These are phyloP conservation scores for Cotesia congregata DNA, from an alignment of 2,888 invertebrate species.

Conservation along the genomic window DNA sequence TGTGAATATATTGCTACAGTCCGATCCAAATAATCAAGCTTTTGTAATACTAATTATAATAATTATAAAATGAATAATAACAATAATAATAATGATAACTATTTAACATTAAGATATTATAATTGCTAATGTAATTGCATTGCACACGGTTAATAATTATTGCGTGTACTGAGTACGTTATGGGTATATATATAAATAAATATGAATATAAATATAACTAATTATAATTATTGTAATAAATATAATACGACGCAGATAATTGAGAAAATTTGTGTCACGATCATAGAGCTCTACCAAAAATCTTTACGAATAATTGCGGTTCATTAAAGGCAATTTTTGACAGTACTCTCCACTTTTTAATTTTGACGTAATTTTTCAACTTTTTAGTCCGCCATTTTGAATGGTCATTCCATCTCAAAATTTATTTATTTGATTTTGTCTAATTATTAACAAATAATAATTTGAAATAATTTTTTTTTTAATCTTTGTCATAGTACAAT, in stretches of 20 bases:
- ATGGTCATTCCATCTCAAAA: too few species aligned
- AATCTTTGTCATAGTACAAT: too few species aligned
- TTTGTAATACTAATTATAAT: slow-evolving; percentile 68
- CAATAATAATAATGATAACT: slow-evolving; percentile 60
- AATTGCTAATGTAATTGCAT: slow-evolving; percentile 58
- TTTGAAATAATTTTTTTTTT: too few species aligned
- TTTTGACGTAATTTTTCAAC: too few species aligned
- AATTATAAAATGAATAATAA: slow-evolving; percentile 61
- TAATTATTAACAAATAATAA: too few species aligned
- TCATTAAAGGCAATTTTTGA: slow-evolving; percentile 16
- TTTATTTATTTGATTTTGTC: too few species aligned
- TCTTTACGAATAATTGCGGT: slow-evolving; percentile 53
- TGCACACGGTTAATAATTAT: slow-evolving; percentile 48
- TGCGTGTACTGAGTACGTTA: not conserved
- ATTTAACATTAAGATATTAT: slow-evolving; percentile 57
- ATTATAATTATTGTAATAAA: slow-evolving; percentile 31
- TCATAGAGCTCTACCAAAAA: slow-evolving; percentile 52
- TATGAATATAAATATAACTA: slow-evolving; percentile 21
- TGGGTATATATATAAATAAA: slow-evolving; percentile 28
- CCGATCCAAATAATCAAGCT: slow-evolving; percentile 70
- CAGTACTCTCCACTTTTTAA: too few species aligned
- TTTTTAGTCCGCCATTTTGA: too few species aligned
- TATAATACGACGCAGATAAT: not conserved
- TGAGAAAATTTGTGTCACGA: slow-evolving; percentile 21
- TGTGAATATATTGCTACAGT: slow-evolving; percentile 70